Base-by-base conservation (phyloP, 2,113 vertebrate species). In the Mandrillus leucophaeus region DNA sequence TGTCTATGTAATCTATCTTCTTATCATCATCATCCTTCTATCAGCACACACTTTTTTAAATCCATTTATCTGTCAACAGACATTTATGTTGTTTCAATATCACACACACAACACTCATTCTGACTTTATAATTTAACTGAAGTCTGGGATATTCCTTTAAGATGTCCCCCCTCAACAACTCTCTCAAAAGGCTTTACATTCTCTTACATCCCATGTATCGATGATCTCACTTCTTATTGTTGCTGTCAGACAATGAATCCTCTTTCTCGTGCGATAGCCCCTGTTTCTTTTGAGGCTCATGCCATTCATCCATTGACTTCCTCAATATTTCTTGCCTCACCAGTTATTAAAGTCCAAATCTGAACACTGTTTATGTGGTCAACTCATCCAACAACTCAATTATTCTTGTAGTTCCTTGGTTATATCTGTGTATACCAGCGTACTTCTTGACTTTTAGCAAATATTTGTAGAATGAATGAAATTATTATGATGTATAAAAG, bases 391-490 rank as follows among this genome's bases (percentile, higher is more conserved):
- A 64, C 12, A 57, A 43, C 35, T 22, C 50, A 9, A 73, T 50
- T 73, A 70, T 83, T 76, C 35, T 68, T 83, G 59, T 20, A 88
- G 75, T 73, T 88, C 38, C 75, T 55, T 38, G 5, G 27, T 30
- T 35, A 80, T 66, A 32, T 32, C 35, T 80, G 35, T 59, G 18
- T 25, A 66, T 30, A 87, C 45, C 7, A 80, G 30, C 6, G 57
- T 2, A 68, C 20, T n/a, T 87, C 20, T 59, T 61, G 38, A 25
- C 48, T 79, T 94, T 43, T 25, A 57, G 84, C 40, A 72, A 92
- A 27, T 95, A 82, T 88, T 96, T 95, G 48, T 68, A 92, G 48
- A 93, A 66, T 18, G 23, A 92, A 92, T 50, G 35, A 83, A 75
- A 64, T 70, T 64, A 57, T 85, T 32, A 20, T 18, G 13, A 78